Evolutionary conservation across 2,888 invertebrate genomes (phyloP).

Genomic region (Oegoconia quadripuncta): DNA sequence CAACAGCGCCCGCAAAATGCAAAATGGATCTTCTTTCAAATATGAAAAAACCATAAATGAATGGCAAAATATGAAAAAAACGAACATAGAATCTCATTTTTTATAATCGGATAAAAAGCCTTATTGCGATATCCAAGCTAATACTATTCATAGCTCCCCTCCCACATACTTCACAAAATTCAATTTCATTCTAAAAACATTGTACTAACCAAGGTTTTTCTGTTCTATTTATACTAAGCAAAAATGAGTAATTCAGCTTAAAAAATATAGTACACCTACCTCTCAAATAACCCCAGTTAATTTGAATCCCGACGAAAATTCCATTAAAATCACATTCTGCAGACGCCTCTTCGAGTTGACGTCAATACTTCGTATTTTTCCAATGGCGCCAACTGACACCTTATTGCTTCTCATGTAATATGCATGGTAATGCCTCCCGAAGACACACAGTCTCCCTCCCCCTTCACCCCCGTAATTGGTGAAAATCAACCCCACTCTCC

Average conservation of each 20-base stretch:
- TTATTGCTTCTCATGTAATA: slow-evolving; percentile 68
- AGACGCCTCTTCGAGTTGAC: slow-evolving; percentile 10
- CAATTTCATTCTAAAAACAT: no score
- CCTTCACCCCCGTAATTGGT: slow-evolving; percentile 47
- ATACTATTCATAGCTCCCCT: no score
- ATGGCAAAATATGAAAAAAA: no score
- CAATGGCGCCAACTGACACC: slow-evolving; percentile 47
- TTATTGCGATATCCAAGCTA: no score
- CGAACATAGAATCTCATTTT: no score
- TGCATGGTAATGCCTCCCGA: slow-evolving; percentile 60
- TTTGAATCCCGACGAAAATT: neutral
- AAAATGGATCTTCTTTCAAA: no score
- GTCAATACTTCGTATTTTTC: slow-evolving; percentile 32
- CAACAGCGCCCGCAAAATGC: no score
- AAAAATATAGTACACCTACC: neutral
- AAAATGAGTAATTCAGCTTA: neutral
- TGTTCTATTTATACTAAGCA: no score
- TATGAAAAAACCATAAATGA: no score
- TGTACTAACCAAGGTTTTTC: no score
- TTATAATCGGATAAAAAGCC: no score
- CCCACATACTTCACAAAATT: no score
- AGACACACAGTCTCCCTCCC: slow-evolving; percentile 36
- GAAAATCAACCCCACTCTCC: slow-evolving; percentile 40
- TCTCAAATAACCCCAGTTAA: neutral
- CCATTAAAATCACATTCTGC: slow-evolving; percentile 7